These are phyloP conservation scores for Synanthedon vespiformis DNA, from an alignment of 2,888 invertebrate species.

Conservation along the genomic window DNA sequence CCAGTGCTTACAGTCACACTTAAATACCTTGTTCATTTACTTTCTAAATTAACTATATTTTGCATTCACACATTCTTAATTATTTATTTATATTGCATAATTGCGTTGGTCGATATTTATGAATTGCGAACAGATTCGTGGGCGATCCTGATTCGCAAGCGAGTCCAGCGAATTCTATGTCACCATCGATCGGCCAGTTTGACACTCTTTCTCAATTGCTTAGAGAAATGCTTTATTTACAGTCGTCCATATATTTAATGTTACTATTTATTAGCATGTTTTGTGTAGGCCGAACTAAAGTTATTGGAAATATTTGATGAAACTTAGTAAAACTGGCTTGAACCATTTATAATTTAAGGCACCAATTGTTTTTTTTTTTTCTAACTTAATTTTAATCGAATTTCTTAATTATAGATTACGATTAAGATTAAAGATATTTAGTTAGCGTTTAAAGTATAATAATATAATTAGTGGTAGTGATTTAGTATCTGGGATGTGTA, in stretches of 20 bases:
- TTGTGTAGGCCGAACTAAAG: not conserved
- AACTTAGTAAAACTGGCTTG: too few relatives aligned
- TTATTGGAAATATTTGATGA: too few relatives aligned
- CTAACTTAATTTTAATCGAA: too few relatives aligned
- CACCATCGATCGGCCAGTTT: conserved; percentile 20
- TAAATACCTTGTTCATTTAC: not conserved
- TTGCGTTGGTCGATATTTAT: conserved; percentile 50
- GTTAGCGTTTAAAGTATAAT: too few relatives aligned
- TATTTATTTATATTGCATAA: conserved; percentile 40
- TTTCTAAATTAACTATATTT: not conserved
- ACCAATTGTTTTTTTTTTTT: too few relatives aligned
- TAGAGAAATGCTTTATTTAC: conserved; percentile 13
- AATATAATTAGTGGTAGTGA: too few relatives aligned
- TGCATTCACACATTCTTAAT: not conserved
- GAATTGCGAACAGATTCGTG: conserved; percentile 32
- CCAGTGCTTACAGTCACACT: not conserved
- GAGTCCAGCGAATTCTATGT: conserved; percentile 37
- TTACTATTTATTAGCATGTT: not conserved
- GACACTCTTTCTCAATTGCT: conserved; percentile 5
- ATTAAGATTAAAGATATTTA: too few relatives aligned
- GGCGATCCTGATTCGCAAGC: conserved; percentile 44
- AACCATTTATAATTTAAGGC: too few relatives aligned
- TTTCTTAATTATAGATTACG: too few relatives aligned
- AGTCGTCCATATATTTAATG: not conserved
- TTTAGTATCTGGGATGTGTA: too few relatives aligned